A percentile compares a stretch with the other conserved stretches of the same genome.
These are phyloP conservation scores for Ranitomeya variabilis DNA, from an alignment of 2,113 vertebrate species.

Conservation along the genomic window DNA sequence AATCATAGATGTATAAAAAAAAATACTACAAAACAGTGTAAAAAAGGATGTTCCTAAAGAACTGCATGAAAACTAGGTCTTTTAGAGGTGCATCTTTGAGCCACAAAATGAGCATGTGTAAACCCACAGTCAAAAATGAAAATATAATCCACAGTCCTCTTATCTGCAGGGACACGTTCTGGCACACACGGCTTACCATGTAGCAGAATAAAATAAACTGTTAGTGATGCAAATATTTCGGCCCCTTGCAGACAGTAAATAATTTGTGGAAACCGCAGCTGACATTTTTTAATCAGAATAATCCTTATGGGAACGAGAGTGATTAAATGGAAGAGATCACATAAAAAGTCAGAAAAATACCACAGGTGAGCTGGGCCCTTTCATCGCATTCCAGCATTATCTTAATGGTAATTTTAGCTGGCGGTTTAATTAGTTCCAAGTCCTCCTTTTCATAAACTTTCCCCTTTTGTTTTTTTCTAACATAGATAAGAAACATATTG, in stretches of 20 bases:
- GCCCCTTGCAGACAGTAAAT: constrained; percentile 20
- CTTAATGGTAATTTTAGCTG: constrained; percentile 15
- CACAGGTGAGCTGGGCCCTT: constrained; percentile 21
- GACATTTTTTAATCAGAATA: constrained; percentile 44
- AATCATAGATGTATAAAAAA: too few species aligned
- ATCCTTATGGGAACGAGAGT: not conserved
- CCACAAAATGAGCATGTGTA: not conserved
- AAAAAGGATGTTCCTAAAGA: too few species aligned
- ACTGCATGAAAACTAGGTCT: too few species aligned
- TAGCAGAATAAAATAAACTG: not conserved
- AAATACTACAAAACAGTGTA: too few species aligned
- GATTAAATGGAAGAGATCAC: constrained; percentile 26
- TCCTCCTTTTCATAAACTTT: constrained; percentile 1
- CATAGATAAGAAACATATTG: not conserved
- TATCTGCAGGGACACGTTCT: not conserved
- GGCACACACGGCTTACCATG: not conserved
- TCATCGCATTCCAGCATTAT: constrained; percentile 23
- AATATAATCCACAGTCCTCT: not conserved
- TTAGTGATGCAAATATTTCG: constrained; percentile 32
- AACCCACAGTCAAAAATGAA: not conserved
- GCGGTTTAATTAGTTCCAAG: constrained; percentile 17
- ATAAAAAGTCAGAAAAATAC: constrained; percentile 32
- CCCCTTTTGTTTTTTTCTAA: not conserved
- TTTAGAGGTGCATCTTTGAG: too few species aligned
- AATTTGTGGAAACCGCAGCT: constrained; percentile 14